Evolutionary conservation across 2,113 vertebrate genomes (phyloP).

Genomic region (Macroglossus sobrinus): DNA sequence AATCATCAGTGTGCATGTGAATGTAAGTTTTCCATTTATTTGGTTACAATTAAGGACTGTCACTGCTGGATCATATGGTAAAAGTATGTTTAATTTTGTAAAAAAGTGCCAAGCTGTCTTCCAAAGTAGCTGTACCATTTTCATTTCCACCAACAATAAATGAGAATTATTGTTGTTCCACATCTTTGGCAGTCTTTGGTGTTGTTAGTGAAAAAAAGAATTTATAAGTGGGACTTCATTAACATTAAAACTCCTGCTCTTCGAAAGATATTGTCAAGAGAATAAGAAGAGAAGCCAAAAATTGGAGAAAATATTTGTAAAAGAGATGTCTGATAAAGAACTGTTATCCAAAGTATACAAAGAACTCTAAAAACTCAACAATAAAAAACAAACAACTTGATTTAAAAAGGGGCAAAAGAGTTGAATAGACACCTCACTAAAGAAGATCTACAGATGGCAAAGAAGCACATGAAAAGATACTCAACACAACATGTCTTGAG

Average conservation of each 20-base stretch:
- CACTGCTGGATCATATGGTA: neutral
- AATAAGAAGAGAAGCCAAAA: neutral
- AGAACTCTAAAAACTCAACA: neutral
- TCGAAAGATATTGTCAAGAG: neutral
- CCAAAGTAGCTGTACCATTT: neutral
- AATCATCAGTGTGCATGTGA: neutral
- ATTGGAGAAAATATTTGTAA: conserved; percentile 6
- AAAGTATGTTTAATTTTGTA: neutral
- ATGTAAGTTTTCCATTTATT: neutral
- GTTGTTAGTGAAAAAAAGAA: neutral
- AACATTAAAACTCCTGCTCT: neutral
- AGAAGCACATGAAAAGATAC: neutral
- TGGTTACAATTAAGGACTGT: neutral
- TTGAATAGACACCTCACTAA: neutral
- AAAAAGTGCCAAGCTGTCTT: neutral
- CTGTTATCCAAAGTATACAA: neutral
- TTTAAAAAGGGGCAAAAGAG: neutral
- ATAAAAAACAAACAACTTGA: neutral
- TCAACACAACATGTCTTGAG: neutral
- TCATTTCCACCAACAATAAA: neutral
- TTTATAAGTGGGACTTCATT: neutral
- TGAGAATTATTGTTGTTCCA: neutral
- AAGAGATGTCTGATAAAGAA: neutral
- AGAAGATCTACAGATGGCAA: neutral
- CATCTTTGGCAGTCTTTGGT: neutral